phyloP scores from a whole-genome alignment of 2,797 vertebrate genomes.

The Danionella dracula region DNA sequence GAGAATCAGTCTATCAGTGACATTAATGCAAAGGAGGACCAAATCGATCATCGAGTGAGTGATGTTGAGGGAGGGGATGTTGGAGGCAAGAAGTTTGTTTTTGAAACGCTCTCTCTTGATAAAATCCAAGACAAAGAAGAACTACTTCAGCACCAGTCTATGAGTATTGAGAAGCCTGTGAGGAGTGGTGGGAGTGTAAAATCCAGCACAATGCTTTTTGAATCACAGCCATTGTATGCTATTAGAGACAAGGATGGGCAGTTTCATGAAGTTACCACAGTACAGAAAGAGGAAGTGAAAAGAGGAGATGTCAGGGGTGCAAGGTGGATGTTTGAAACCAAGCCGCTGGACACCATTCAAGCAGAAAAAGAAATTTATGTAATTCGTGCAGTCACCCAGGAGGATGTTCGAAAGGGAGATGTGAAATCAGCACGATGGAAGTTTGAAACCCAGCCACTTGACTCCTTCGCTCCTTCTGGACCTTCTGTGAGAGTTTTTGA shows the following conservation, averaged over 20 bases:
- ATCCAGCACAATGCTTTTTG: conserved; percentile 90
- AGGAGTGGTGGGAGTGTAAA: conserved; percentile 77
- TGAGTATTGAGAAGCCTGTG: conserved; percentile 64
- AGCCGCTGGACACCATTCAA: conserved; percentile 83
- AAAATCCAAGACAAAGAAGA: conserved; percentile 79
- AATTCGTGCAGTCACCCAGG: conserved; percentile 91
- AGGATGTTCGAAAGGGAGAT: conserved; percentile 83
- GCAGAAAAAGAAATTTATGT: conserved; percentile 82
- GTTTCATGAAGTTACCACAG: conserved; percentile 90
- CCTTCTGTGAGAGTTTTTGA: conserved; percentile 72
- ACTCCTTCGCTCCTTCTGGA: conserved; percentile 65
- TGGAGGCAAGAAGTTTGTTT: conserved; percentile 80
- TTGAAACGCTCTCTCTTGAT: conserved; percentile 87
- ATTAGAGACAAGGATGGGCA: conserved; percentile 84
- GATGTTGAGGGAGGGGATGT: conserved; percentile 85
- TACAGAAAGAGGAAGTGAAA: conserved; percentile 85
- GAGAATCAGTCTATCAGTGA: conserved; percentile 83
- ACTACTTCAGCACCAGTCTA: conserved; percentile 62
- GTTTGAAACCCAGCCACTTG: conserved; percentile 89
- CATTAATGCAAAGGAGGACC: conserved; percentile 68
- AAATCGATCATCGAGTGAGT: conserved; percentile 55
- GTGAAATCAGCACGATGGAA: conserved; percentile 82
- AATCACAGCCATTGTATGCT: conserved; percentile 87
- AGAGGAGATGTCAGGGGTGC: conserved; percentile 86
- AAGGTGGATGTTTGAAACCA: conserved; percentile 93